Conservation (phyloP, 2,113 vertebrate species). For the Silurus glanis region DNA sequence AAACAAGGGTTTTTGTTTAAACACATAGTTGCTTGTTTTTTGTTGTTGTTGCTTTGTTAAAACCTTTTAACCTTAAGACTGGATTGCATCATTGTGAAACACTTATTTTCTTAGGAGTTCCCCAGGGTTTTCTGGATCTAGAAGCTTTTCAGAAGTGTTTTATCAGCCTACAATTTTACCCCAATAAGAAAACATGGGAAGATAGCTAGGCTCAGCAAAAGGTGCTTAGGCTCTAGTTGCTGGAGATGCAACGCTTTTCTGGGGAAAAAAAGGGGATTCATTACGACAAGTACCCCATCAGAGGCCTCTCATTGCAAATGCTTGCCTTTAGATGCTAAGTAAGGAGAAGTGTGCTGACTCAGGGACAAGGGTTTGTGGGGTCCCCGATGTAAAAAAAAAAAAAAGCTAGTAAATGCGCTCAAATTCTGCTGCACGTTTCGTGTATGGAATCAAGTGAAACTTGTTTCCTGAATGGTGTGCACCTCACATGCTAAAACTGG, state of each 20-base stretch:
- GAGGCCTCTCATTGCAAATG: not conserved
- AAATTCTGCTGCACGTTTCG: not conserved
- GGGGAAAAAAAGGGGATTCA: not conserved
- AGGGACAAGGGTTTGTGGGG: not conserved
- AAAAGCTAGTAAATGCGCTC: not conserved
- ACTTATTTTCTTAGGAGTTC: not conserved
- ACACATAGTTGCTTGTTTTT: not conserved
- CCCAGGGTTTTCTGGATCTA: not conserved
- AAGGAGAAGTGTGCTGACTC: not conserved
- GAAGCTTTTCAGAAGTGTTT: not conserved
- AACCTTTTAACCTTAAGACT: not conserved
- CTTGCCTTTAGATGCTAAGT: not conserved
- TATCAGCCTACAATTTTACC: not conserved
- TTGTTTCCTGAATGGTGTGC: not conserved
- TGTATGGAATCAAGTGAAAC: not conserved
- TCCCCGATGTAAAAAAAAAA: not conserved
- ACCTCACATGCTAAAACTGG: not conserved
- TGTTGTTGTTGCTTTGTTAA: not conserved
- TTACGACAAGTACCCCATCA: not conserved
- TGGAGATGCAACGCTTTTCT: not conserved
- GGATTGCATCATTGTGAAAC: not conserved
- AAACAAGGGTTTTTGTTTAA: not conserved
- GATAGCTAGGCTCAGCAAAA: not conserved
- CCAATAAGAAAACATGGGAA: not conserved
- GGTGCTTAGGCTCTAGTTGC: not conserved